phyloP scores from a whole-genome alignment of 2,888 invertebrate genomes.

The Pristionchus japonicus region DNA sequence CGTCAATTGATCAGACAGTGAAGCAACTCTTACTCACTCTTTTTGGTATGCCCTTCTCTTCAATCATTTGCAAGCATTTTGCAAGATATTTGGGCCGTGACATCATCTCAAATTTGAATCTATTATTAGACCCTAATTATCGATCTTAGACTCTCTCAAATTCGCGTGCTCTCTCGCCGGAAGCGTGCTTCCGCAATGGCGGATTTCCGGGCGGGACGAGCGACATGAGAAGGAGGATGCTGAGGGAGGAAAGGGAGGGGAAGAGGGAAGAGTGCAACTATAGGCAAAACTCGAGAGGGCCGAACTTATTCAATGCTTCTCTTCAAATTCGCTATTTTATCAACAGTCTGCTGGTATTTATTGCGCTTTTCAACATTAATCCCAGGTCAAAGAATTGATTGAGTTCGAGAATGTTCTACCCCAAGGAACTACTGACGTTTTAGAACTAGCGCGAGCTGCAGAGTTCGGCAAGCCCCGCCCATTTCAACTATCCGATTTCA shows the following conservation, averaged over 20 bases:
- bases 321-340: too few relatives aligned
- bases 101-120: not conserved
- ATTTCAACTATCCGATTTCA: not conserved
- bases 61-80: not conserved
- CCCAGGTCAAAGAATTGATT: too few relatives aligned
- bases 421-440: not conserved
- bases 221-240: conserved; percentile 15
- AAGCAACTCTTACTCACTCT: too few relatives aligned
- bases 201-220: not conserved
- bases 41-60: too few relatives aligned
- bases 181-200: not conserved
- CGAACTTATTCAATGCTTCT: too few relatives aligned
- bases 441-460: not conserved
- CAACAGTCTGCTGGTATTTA: not conserved
- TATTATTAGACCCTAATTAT: not conserved
- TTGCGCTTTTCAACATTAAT: not conserved
- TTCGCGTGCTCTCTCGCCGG: conserved; percentile 29
- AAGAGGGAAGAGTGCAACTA: conserved; percentile 29
- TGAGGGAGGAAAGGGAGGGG: not conserved
- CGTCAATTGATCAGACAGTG: not conserved
- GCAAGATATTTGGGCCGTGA: not conserved
- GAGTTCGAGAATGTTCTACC: too few relatives aligned
- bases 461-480: not conserved
- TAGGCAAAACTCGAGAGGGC: not conserved
- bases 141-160: not conserved